Percentiles rank a stretch among this genome's conserved stretches.
Conservation (phyloP, 2,888 invertebrate species). For the Acrobasis repandana region DNA sequence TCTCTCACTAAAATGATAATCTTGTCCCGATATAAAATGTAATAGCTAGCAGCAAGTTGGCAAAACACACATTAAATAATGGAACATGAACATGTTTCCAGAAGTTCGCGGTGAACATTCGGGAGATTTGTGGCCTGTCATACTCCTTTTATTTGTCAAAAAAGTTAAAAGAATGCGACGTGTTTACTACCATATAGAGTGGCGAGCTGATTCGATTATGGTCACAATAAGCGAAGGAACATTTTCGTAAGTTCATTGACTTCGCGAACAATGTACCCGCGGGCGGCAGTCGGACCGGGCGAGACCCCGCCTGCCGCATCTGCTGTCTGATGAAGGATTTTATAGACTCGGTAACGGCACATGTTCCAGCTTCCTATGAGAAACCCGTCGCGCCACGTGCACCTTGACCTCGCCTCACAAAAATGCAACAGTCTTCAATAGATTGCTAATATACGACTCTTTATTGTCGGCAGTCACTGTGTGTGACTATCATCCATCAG, state of each 20-base stretch:
- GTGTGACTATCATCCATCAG: conserved; percentile 22
- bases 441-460: neutral
- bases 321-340: conserved; percentile 66
- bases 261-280: conserved; percentile 71
- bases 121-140: conserved; percentile 52
- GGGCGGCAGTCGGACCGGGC: conserved; percentile 51
- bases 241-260: conserved; percentile 81
- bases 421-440: conserved; percentile 5
- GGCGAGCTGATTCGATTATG: conserved; percentile 76
- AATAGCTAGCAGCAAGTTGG: conserved; percentile 1
- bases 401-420: conserved; percentile 7
- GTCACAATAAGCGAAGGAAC: conserved; percentile 75
- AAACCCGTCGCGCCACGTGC: conserved; percentile 5
- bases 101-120: conserved; percentile 41
- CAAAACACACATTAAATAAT: conserved; percentile 19
- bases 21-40: conserved; percentile 14
- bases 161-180: conserved; percentile 61
- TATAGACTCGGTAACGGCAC: conserved; percentile 61
- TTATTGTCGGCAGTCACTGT: conserved; percentile 12
- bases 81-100: conserved; percentile 35
- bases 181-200: conserved; percentile 73
- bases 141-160: conserved; percentile 60
- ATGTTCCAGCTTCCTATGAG: conserved; percentile 47
- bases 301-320: conserved; percentile 63
- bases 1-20: conserved; percentile 15